These are phyloP conservation scores for Steinernema hermaphroditum DNA, from an alignment of 2,888 invertebrate genomes.

Conservation along the genomic window DNA sequence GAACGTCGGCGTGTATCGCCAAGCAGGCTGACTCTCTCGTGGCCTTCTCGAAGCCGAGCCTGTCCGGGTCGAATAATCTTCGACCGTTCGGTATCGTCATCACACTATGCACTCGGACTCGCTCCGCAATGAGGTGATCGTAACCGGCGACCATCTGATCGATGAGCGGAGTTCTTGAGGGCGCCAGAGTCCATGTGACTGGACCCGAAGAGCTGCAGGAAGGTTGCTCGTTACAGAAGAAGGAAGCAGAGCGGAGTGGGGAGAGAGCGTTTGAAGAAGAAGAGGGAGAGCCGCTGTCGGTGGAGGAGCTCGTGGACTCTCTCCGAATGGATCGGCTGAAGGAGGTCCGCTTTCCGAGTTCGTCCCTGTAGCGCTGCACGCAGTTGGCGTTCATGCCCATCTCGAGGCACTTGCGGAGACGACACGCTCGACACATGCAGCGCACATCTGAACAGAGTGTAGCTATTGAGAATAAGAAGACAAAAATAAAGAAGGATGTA, in stretches of 20 bases:
- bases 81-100: neutral
- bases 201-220: neutral
- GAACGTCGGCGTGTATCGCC: neutral
- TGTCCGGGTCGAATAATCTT: neutral
- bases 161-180: neutral
- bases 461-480: no score
- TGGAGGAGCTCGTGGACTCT: neutral
- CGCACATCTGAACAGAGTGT: conserved; percentile 56
- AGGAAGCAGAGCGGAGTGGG: neutral
- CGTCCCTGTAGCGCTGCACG: conserved; percentile 6
- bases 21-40: neutral
- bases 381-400: neutral
- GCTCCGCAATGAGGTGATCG: neutral
- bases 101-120: neutral
- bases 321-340: neutral
- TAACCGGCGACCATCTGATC: conserved; percentile 6
- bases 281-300: neutral
- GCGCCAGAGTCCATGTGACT: neutral
- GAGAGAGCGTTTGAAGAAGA: conserved; percentile 4
- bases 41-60: neutral
- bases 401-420: neutral
- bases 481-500: no score
- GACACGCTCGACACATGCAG: conserved; percentile 55
- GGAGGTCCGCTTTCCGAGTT: neutral
- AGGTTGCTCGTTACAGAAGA: neutral